Conservation (phyloP, 2,888 invertebrate genomes). For the Xestia c-nigrum region DNA sequence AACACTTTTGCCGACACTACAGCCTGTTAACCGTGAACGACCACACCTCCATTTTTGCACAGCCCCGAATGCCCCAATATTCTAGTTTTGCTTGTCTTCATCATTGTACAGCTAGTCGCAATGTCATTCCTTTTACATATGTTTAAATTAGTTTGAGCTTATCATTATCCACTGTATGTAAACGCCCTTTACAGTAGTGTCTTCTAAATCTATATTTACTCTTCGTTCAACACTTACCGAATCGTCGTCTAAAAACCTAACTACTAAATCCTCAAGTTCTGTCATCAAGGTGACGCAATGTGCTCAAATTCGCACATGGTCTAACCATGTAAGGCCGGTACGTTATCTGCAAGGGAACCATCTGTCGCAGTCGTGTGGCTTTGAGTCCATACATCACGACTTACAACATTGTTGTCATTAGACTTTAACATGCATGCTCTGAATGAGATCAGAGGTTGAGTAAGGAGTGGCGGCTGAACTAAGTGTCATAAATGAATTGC, state of each 20-base stretch:
- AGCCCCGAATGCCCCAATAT: not conserved
- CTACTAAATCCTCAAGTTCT: too few species aligned
- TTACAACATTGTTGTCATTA: constrained; percentile 57
- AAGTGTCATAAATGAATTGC: constrained; percentile 23
- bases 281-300: constrained; percentile 34
- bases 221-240: not conserved
- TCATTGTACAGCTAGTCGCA: not conserved
- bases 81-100: not conserved
- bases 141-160: not conserved
- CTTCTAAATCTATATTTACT: not conserved
- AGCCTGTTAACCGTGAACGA: not conserved
- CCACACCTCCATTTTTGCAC: not conserved
- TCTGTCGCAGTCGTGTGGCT: constrained; percentile 58
- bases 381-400: constrained; percentile 50
- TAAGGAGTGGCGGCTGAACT: constrained; percentile 24
- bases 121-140: not conserved
- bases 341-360: constrained; percentile 52
- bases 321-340: constrained; percentile 39
- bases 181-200: not conserved
- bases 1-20: not conserved
- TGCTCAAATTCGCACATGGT: constrained; percentile 40
- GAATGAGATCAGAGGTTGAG: constrained; percentile 51
- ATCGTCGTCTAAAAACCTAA: not conserved
- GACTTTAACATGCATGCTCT: constrained; percentile 34
- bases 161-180: not conserved